Conservation (phyloP, 2,113 vertebrate species). For the Myotis davidii region DNA sequence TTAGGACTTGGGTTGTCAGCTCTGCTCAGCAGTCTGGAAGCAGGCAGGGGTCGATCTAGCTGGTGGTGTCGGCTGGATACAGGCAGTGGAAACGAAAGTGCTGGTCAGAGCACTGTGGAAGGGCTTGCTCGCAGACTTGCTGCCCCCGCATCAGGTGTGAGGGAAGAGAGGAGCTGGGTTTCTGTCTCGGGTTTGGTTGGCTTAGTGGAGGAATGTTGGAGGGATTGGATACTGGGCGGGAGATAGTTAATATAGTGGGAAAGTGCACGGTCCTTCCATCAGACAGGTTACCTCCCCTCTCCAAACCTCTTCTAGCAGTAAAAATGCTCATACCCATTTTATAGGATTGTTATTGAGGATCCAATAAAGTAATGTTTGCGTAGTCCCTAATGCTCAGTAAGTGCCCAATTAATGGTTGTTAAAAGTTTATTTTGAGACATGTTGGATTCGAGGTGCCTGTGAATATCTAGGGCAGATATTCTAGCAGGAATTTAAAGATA, state of each 20-base stretch:
- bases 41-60: neutral
- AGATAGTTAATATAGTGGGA: neutral
- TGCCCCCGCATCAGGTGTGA: accelerated
- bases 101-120: neutral
- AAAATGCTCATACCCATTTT: neutral
- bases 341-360: neutral
- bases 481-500: neutral
- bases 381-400: neutral
- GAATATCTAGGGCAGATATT: neutral
- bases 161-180: neutral
- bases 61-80: neutral
- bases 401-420: neutral
- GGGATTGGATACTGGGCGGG: neutral
- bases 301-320: neutral
- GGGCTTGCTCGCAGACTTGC: no score
- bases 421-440: neutral
- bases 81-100: neutral
- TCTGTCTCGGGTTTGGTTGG: neutral
- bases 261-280: neutral
- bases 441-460: neutral
- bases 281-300: neutral
- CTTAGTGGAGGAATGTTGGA: neutral
- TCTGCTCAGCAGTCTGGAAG: neutral
- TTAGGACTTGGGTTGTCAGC: neutral
- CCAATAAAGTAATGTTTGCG: neutral